Base-by-base conservation (phyloP, 2,113 vertebrate genomes). In the Aptenodytes patagonicus region DNA sequence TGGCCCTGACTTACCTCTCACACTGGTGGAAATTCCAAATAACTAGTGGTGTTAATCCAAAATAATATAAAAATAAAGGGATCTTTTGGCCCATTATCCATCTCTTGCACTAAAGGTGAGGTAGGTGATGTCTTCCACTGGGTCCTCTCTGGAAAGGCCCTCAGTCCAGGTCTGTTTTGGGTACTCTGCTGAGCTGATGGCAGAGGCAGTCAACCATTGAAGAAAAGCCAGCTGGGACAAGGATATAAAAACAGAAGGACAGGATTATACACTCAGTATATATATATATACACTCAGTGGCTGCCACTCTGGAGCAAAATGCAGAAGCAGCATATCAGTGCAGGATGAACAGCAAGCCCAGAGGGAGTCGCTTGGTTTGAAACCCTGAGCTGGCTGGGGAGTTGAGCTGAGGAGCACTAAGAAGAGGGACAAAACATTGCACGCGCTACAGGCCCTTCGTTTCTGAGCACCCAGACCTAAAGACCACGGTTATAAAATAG, bases 401-500 rank as follows among this genome's bases (percentile, higher is more conserved):
- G 3, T 15, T 85, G 61, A 69, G 47, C 44, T 57, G 58, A 54
- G 38, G 31, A 68, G 47, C 2, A 1, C 32, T 28, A 34, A 49
- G 54, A 79, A 73, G 25, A 65, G 29, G n/a, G 12, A 16, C 31
- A 81, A 61, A 81, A 70, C 1, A 2, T 28, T 85, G 3, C 31
- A 1, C 12, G 8, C 2, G 6, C 10, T 51, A 32, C n/a, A 40
- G 66, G 5, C 2, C 15, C 34, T 40, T n/a, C 1, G 2, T 22
- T 75, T 75, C 57, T 76, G n/a, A 85, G 47, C 25, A 51, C 25
- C 34, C 47, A 58, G 36, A 36, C 11, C 20, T 72, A 26, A 77
- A 85, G 20, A 64, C 9, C 3, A 6, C 2, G 0, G 20, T 26
- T 79, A 68, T 64, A 42, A 79, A 83, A 55, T 2, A 55, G 44